Base-by-base conservation (phyloP, 2,797 vertebrate species). In the Loris lydekkerianus region DNA sequence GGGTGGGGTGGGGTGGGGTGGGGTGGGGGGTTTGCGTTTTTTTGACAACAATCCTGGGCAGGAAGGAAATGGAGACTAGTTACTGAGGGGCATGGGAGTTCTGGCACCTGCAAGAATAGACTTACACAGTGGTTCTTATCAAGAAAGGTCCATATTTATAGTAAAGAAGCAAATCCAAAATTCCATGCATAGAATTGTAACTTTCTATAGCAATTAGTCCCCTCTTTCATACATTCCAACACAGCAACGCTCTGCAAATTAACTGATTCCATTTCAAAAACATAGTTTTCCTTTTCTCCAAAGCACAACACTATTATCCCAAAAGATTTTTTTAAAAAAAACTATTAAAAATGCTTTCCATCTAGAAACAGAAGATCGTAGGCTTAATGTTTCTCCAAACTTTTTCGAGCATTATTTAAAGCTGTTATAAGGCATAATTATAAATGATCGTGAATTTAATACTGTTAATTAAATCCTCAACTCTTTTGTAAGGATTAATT, bases 401-500 rank as follows among this genome's bases (percentile, higher is more conserved):
- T 89, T 80, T 43, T 92, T 69, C 18, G 53, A 97, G 70, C 34
- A 91, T 72, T 94, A 77, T 34, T 93, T 93, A 75, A 95, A 95
- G 89, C 4, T 86, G 18, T 92, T 89, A n/a, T 34, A 89, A 93
- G 49, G 69, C 46, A 65, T 65, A 86, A 96, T 61, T 94, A 92
- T 67, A 96, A 96, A 87, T 85, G 67, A 49, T 2, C 8, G 3
- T 84, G 53, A 78, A 83, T 61, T 80, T 94, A 92, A 94, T 83
- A 67, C 20, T 76, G 53, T 92, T 88, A 93, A 91, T 95, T 93
- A 94, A 95, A 96, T 92, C n/a, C 67, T 93, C 25, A 69, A 60
- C 75, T 96, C 75, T 91, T 96, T 91, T 86, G 40, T 94, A 89
- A 95, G 67, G 49, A 93, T 82, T 86, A 91, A 92, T 86, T 73